Conservation (phyloP, 1,140 invertebrate species). For the Megathymus violae region DNA sequence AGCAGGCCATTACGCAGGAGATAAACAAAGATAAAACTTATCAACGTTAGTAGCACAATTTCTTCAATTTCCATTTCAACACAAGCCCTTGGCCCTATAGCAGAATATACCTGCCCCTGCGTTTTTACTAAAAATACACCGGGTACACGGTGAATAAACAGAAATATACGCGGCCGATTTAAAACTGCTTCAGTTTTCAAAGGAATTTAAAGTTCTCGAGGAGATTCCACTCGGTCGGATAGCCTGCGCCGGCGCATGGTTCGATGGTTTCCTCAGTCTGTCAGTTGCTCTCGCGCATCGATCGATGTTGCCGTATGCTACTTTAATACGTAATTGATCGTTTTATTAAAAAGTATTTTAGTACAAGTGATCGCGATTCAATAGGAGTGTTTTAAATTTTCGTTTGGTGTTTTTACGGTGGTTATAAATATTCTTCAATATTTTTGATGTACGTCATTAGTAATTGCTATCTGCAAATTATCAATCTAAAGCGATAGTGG, state of each 20-base stretch:
- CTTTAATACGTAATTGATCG: constrained; percentile 49
- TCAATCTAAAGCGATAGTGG: constrained; percentile 63
- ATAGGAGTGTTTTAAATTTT: constrained; percentile 37
- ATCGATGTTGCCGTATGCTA: constrained; percentile 51
- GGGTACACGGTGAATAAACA: constrained; percentile 75
- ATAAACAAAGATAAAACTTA: not conserved
- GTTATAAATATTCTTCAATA: too few relatives aligned
- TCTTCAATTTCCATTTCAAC: constrained; percentile 42
- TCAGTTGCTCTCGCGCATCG: constrained; percentile 77
- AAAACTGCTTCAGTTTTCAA: constrained; percentile 24
- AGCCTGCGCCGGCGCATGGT: constrained; percentile 69
- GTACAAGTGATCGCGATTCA: constrained; percentile 41
- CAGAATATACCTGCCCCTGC: constrained; percentile 69
- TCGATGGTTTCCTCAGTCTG: constrained; percentile 56
- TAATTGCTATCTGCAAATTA: constrained; percentile 24
- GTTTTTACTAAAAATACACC: constrained; percentile 78
- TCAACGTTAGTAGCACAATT: constrained; percentile 13
- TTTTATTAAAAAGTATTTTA: constrained; percentile 53
- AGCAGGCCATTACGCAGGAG: not conserved
- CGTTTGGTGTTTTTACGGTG: too few relatives aligned
- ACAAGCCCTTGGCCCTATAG: constrained; percentile 70
- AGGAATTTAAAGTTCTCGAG: not conserved
- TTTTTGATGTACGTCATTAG: too few relatives aligned
- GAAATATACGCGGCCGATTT: constrained; percentile 38
- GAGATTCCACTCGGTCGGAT: constrained; percentile 49